A percentile compares a stretch with the other conserved stretches of the same genome.
Conservation (phyloP, 2,888 invertebrate genomes). For the Allolobophora icterica region DNA sequence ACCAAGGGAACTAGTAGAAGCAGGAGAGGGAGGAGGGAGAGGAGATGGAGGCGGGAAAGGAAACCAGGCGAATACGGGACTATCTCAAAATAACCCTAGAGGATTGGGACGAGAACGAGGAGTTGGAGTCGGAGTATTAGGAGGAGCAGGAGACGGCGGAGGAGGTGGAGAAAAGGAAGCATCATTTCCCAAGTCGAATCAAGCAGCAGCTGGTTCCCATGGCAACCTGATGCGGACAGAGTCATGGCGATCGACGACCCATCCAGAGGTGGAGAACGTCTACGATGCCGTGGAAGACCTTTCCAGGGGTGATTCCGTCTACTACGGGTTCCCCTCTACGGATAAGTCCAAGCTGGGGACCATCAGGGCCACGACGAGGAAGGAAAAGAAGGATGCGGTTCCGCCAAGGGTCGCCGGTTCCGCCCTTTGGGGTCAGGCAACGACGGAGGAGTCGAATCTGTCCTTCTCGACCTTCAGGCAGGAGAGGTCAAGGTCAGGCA, state of each 20-base stretch:
- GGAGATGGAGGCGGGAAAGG: not conserved
- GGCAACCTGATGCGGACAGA: not conserved
- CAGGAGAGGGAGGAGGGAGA: not conserved
- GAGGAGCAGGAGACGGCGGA: not conserved
- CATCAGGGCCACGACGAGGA: not conserved
- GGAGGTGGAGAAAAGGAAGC: not conserved
- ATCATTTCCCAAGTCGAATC: not conserved
- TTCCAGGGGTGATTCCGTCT: not conserved
- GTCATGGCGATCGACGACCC: not conserved
- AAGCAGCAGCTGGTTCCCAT: not conserved
- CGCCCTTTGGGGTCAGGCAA: not conserved
- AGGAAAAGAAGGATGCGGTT: not conserved
- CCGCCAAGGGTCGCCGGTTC: not conserved
- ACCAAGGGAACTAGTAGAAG: not conserved
- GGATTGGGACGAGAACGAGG: not conserved
- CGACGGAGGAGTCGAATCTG: not conserved
- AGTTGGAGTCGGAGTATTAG: not conserved
- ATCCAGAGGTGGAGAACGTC: not conserved
- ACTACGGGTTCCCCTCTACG: not conserved
- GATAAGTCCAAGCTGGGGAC: not conserved
- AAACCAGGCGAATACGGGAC: not conserved
- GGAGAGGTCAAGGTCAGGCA: conserved; percentile 5
- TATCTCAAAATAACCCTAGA: not conserved
- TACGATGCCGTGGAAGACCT: conserved; percentile 26
- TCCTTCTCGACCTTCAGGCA: conserved; percentile 21